These are phyloP conservation scores for Clepsis dumicolana DNA, from an alignment of 2,888 invertebrate genomes.

Conservation along the genomic window DNA sequence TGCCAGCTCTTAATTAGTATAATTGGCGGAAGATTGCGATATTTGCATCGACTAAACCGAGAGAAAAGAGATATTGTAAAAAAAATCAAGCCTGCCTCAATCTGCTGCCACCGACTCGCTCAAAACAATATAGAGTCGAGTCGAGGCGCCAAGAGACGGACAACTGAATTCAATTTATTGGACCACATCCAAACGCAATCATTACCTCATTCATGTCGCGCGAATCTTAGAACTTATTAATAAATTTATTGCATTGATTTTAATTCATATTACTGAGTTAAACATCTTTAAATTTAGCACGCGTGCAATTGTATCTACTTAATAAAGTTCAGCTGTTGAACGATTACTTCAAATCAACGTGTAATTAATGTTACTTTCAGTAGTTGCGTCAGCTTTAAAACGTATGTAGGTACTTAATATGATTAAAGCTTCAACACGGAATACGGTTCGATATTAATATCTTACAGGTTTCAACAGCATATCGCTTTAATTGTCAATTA, in stretches of 20 bases:
- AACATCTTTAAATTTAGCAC: background rate
- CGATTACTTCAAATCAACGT: background rate
- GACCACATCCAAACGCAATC: conserved; percentile 27
- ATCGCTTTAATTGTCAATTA: conserved; percentile 45
- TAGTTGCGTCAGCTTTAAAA: background rate
- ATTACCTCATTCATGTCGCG: conserved; percentile 36
- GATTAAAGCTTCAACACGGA: background rate
- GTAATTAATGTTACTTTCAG: background rate
- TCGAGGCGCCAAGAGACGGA: conserved; percentile 15
- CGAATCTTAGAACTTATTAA: conserved; percentile 13
- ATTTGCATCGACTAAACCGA: conserved; percentile 25
- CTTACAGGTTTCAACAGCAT: background rate
- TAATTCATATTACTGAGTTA: background rate
- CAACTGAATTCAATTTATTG: conserved; percentile 26
- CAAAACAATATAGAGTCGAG: conserved; percentile 10
- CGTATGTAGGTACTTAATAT: background rate
- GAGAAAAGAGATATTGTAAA: conserved; percentile 7
- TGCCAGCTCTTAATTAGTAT: background rate
- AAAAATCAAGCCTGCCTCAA: conserved; percentile 20
- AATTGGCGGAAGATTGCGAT: background rate
- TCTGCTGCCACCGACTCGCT: conserved; percentile 1
- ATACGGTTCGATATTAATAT: background rate
- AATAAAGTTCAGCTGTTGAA: background rate
- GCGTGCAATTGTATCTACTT: background rate
- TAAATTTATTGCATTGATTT: background rate